phyloP scores from a whole-genome alignment of 2,888 invertebrate species.

The Quadroppia sp. region DNA sequence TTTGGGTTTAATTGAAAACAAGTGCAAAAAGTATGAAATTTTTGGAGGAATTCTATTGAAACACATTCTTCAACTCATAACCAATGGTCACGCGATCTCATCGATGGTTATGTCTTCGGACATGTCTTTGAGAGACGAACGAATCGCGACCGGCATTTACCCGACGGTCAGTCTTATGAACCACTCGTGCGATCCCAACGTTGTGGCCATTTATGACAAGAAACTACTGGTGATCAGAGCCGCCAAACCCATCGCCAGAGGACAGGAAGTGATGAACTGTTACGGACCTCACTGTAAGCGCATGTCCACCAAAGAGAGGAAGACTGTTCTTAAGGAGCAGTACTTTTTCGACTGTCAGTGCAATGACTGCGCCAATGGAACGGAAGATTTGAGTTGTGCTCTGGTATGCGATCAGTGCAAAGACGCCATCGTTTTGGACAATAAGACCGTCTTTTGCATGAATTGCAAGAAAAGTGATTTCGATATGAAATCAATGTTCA shows the following conservation, averaged over 20 bases:
- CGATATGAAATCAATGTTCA: slow-evolving; percentile 3
- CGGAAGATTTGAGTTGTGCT: slow-evolving; percentile 4
- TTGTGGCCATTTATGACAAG: slow-evolving; percentile 65
- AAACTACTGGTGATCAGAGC: slow-evolving; percentile 69
- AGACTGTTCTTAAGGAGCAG: slow-evolving; percentile 62
- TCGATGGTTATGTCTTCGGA: slow-evolving; percentile 49
- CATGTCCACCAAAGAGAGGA: slow-evolving; percentile 61
- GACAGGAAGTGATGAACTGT: slow-evolving; percentile 69
- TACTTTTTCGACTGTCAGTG: slow-evolving; percentile 78
- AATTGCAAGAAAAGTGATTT: slow-evolving; percentile 22
- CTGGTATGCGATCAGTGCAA: neutral
- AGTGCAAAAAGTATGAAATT: slow-evolving; percentile 29
- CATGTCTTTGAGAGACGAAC: slow-evolving; percentile 47
- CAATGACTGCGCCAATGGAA: slow-evolving; percentile 59
- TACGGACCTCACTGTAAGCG: slow-evolving; percentile 66
- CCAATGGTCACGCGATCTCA: slow-evolving; percentile 70
- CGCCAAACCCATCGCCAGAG: slow-evolving; percentile 60
- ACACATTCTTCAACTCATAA: slow-evolving; percentile 73
- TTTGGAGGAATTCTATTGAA: slow-evolving; percentile 67
- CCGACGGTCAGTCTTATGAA: slow-evolving; percentile 85
- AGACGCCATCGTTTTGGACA: slow-evolving; percentile 2
- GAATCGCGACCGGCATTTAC: slow-evolving; percentile 74
- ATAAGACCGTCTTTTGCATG: neutral
- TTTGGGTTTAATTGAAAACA: neutral
- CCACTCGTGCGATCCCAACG: slow-evolving; percentile 82